Base-by-base conservation (phyloP, 1,140 invertebrate species). In the Chelonus insularis region DNA sequence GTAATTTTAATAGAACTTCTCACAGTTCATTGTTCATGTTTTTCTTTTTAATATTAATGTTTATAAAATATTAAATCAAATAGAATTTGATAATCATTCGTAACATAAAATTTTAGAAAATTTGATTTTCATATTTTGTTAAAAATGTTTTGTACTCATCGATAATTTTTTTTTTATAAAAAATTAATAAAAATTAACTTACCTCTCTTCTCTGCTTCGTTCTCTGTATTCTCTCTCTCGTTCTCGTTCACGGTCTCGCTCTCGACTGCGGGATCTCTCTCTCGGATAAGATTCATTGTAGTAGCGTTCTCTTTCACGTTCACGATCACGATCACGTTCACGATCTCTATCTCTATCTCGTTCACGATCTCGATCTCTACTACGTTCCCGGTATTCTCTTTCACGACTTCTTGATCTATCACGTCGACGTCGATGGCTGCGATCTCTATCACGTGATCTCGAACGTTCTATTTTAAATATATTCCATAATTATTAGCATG, bases 401-500 rank as follows among this genome's bases (percentile, higher is more conserved):
- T 94, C 93, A 1, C 92, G 83, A 57, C 90, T 91, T 21, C 91
- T 85, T 16, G 91, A 93, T 52, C 92, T 81, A n/a, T 93, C 91
- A 1, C 92, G 84, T 6, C 89, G 82, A 16, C 86, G 84, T 59
- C 88, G 80, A 66, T 85, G 86, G 69, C 76, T 86, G 74, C 83
- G 86, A 70, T 88, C 94, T 58, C 93, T 82, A 47, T 95, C 91
- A 50, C 94, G 85, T 2, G 88, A 90, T 65, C 88, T 80, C 0
- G 92, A 95, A 16, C 93, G 85, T 65, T 87, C 86, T 85, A 65
- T 0, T 62, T 48, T 39, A 12, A 60, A 18, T 50, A 65, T 1
- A 14, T 60, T 45, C 32, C 14, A 41, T 45, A 52, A 20, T 29
- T 20, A 0, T 37, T 21, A n/a, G n/a, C n/a, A n/a, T n/a, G n/a